phyloP scores from a whole-genome alignment of 2,113 vertebrate genomes.

The Buteo buteo region DNA sequence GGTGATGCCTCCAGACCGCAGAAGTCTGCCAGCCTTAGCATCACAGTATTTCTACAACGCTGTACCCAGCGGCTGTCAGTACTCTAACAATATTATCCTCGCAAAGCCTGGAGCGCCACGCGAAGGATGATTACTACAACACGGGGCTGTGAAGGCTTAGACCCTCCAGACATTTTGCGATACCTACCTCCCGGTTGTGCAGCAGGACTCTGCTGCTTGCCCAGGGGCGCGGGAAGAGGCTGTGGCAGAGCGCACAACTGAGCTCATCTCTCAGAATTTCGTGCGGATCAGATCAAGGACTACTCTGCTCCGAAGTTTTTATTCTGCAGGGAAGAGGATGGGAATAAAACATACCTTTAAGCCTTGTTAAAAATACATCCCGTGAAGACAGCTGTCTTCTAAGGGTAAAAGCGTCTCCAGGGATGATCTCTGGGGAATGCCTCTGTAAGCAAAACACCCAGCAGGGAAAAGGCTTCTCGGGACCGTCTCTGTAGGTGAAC shows the following conservation, averaged over 20 bases:
- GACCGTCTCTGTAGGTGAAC: neutral
- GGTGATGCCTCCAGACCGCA: neutral
- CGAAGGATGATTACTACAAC: neutral
- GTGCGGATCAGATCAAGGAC: neutral
- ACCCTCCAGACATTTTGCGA: neutral
- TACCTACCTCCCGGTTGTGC: neutral
- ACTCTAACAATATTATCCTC: neutral
- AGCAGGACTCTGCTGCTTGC: neutral
- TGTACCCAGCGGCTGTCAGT: neutral
- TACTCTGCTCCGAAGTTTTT: neutral
- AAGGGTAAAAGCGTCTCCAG: neutral
- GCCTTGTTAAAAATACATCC: conserved; percentile 23
- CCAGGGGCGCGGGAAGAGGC: accelerated
- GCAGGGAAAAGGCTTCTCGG: neutral
- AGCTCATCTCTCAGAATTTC: neutral
- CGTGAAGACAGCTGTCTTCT: neutral
- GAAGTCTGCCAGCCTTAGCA: neutral
- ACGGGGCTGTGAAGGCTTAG: neutral
- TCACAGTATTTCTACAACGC: neutral
- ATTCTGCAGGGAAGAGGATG: neutral
- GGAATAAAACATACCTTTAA: neutral
- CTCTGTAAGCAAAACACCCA: conserved; percentile 2
- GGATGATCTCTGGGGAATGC: conserved; percentile 12
- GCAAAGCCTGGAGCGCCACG: accelerated
- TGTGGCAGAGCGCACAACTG: neutral